Percentiles rank a stretch among this genome's conserved stretches.
Conservation (phyloP, 2,113 vertebrate genomes). For the Nibea albiflora region DNA sequence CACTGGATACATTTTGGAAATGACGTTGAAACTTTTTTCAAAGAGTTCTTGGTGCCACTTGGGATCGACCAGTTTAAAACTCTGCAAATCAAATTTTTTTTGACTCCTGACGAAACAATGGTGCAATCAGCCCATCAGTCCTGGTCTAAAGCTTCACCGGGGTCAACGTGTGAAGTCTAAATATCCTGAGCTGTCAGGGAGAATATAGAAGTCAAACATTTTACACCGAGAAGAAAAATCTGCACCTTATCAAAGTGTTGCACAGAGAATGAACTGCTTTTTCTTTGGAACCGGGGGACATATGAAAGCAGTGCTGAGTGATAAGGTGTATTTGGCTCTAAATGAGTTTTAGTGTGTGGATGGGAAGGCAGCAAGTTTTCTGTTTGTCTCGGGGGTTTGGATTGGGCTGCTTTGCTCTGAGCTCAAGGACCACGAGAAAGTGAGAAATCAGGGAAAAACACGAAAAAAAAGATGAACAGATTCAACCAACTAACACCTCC, state of each 20-base stretch:
- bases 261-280: slow-evolving; percentile 12
- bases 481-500: neutral
- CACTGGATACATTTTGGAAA: slow-evolving; percentile 18
- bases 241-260: slow-evolving; percentile 21
- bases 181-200: slow-evolving; percentile 23
- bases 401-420: neutral
- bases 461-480: neutral
- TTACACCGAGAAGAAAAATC: slow-evolving; percentile 12
- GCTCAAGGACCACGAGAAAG: neutral
- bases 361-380: neutral
- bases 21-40: slow-evolving; percentile 14
- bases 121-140: slow-evolving; percentile 31
- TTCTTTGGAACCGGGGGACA: neutral
- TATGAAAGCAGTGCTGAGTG: slow-evolving; percentile 6
- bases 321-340: neutral
- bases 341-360: neutral
- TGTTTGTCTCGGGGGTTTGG: neutral
- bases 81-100: slow-evolving; percentile 9
- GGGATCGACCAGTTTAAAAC: neutral
- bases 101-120: slow-evolving; percentile 28
- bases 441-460: neutral
- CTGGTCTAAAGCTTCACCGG: neutral
- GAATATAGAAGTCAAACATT: slow-evolving; percentile 10
- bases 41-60: neutral
- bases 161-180: neutral